Percentiles rank a stretch among this genome's conserved stretches.
phyloP scores from a whole-genome alignment of 1,140 invertebrate species.

The Xylocopa sonorina region DNA sequence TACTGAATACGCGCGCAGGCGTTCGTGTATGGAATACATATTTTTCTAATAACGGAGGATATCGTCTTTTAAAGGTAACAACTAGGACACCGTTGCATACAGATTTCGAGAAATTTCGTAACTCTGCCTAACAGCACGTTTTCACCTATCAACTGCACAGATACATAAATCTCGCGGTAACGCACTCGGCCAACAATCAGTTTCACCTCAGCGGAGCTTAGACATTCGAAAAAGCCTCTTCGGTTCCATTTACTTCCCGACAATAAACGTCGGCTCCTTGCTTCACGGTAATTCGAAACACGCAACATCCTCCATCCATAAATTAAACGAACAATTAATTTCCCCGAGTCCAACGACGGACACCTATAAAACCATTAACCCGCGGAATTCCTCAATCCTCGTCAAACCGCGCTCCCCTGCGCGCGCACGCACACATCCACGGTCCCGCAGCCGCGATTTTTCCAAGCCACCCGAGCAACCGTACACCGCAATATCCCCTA shows the following conservation, averaged over 20 bases:
- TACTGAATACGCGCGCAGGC: not conserved
- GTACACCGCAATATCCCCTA: slow-evolving; percentile 17
- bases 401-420: not conserved
- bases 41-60: too few relatives aligned
- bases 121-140: too few relatives aligned
- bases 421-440: not conserved
- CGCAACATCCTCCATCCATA: not conserved
- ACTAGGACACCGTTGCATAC: too few relatives aligned
- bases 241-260: not conserved
- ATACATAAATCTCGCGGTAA: not conserved
- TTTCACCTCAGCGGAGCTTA: not conserved
- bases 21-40: too few relatives aligned
- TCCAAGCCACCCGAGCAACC: not conserved
- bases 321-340: slow-evolving; percentile 30
- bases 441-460: too few relatives aligned
- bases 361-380: slow-evolving; percentile 32
- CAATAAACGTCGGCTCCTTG: not conserved
- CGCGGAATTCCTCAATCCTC: slow-evolving; percentile 26
- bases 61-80: too few relatives aligned
- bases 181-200: not conserved
- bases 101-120: too few relatives aligned
- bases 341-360: not conserved
- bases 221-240: not conserved
- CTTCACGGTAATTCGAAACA: not conserved
- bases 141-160: not conserved